A percentile compares a stretch with the other conserved stretches of the same genome.
phyloP scores from a whole-genome alignment of 2,797 vertebrate species.

The Macrochelys suwanniensis region DNA sequence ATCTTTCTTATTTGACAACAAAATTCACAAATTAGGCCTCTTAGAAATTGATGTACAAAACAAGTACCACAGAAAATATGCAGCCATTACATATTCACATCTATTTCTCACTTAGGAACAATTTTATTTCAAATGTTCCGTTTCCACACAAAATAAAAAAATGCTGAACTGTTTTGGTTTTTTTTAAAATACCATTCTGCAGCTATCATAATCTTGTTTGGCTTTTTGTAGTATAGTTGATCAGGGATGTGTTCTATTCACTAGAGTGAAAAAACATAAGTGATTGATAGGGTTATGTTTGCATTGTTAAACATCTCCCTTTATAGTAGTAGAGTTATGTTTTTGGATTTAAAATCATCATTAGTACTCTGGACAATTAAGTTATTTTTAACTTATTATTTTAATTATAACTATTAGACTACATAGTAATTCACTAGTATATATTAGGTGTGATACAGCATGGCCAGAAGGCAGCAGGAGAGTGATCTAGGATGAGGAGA shows the following conservation, averaged over 20 bases:
- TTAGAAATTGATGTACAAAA: neutral
- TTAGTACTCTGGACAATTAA: neutral
- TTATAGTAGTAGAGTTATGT: neutral
- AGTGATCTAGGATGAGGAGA: too few species aligned
- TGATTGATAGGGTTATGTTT: neutral
- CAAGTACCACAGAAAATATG: neutral
- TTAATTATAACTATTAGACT: conserved; percentile 15
- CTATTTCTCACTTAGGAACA: neutral
- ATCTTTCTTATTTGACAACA: neutral
- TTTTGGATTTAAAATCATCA: conserved; percentile 14
- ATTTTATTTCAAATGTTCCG: conserved; percentile 1
- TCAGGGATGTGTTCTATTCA: neutral
- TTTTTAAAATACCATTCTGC: neutral
- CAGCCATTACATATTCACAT: neutral
- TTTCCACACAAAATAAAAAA: neutral
- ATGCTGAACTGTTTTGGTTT: neutral
- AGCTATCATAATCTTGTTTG: neutral
- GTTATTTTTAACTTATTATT: neutral
- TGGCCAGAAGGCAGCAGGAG: too few species aligned
- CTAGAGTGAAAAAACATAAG: neutral
- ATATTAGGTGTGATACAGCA: neutral
- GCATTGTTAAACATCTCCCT: neutral
- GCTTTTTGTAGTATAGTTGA: neutral
- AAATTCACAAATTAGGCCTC: neutral
- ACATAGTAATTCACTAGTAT: neutral